phyloP scores from a whole-genome alignment of 2,888 invertebrate genomes.

The Drepanosiphum platanoidis region DNA sequence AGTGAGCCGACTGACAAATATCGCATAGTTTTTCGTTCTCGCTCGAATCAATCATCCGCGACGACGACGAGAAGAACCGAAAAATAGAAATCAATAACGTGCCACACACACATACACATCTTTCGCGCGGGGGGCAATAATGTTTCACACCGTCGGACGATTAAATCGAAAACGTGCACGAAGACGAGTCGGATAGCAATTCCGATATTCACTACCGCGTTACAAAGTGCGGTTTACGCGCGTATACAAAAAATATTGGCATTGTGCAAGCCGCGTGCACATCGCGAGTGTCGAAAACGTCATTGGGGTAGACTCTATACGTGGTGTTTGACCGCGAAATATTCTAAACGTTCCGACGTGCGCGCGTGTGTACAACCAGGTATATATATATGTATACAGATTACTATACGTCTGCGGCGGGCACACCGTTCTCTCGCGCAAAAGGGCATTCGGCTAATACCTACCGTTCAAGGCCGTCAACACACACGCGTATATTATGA shows the following conservation, averaged over 20 bases:
- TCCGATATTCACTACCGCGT: not conserved
- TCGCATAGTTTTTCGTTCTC: too few species aligned
- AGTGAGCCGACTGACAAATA: too few species aligned
- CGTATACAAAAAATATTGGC: not conserved
- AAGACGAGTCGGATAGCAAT: too few species aligned
- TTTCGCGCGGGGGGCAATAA: too few species aligned
- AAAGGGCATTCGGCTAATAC: conserved; percentile 45
- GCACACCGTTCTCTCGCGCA: not conserved
- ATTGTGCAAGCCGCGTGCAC: too few species aligned
- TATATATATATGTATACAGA: not conserved
- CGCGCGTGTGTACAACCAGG: not conserved
- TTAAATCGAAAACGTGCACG: too few species aligned
- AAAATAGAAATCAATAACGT: too few species aligned
- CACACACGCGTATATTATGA: too few species aligned
- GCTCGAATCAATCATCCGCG: too few species aligned
- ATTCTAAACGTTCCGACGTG: not conserved
- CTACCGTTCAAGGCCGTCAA: conserved; percentile 41
- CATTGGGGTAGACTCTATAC: not conserved
- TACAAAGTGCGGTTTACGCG: not conserved
- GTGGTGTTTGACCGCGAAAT: conserved; percentile 32
- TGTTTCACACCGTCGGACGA: too few species aligned
- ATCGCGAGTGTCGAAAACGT: not conserved
- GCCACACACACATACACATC: too few species aligned
- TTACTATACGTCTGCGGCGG: not conserved
- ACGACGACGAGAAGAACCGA: too few species aligned